phyloP scores from a whole-genome alignment of 1,140 invertebrate genomes.

The Solenopsis fugax region DNA sequence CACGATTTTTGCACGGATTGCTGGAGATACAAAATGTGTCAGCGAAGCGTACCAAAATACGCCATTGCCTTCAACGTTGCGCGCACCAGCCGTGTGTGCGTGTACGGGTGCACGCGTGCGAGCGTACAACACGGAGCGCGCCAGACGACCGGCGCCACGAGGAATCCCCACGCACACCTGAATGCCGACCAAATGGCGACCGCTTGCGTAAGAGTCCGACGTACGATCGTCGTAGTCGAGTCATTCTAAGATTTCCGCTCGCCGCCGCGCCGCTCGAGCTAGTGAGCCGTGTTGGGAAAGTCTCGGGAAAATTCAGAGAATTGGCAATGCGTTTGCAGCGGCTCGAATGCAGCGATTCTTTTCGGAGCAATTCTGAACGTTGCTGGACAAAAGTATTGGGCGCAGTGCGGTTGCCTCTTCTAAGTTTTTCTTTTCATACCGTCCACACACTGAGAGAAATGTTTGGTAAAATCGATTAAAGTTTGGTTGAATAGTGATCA shows the following conservation, averaged over 20 bases:
- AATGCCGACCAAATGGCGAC: conserved; percentile 75
- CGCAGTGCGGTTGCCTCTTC: no score
- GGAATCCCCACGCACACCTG: conserved; percentile 83
- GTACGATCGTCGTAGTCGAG: conserved; percentile 62
- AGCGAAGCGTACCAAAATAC: conserved; percentile 17
- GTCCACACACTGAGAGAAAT: no score
- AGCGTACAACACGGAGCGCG: conserved; percentile 69
- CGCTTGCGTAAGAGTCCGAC: conserved; percentile 79
- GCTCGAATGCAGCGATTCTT: background rate
- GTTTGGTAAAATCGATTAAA: no score
- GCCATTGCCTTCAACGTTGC: conserved; percentile 40
- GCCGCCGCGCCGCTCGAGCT: background rate
- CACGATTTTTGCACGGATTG: background rate
- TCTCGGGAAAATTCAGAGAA: conserved; percentile 10
- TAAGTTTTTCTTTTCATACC: no score
- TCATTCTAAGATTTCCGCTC: conserved; percentile 56
- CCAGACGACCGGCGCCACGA: conserved; percentile 83
- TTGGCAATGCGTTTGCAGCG: background rate
- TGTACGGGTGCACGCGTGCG: conserved; percentile 34
- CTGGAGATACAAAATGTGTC: background rate
- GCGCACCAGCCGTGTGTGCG: conserved; percentile 27
- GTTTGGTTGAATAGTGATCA: no score
- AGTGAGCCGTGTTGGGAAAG: conserved; percentile 6
- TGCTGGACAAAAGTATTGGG: no score
- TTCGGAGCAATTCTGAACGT: background rate